These are phyloP conservation scores for Pristis pectinata DNA, from an alignment of 2,797 vertebrate species.

Conservation along the genomic window DNA sequence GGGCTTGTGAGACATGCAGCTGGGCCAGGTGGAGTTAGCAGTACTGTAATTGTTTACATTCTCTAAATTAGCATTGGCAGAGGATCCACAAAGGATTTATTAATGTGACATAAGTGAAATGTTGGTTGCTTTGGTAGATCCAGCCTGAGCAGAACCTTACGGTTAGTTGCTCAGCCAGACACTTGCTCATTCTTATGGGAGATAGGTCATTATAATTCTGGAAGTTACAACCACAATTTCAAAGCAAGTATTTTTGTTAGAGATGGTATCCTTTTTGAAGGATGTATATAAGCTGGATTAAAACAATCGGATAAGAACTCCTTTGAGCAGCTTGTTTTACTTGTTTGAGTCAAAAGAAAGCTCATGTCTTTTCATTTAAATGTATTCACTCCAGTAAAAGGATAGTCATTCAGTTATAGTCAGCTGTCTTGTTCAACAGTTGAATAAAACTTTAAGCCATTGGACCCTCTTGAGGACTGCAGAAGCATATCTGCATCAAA, in stretches of 20 bases:
- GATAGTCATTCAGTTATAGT: not conserved
- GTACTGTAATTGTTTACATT: conserved; percentile 39
- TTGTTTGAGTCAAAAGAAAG: conserved; percentile 24
- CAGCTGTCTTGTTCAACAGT: not conserved
- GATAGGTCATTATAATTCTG: conserved; percentile 32
- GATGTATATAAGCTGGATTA: conserved; percentile 38
- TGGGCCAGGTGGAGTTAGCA: conserved; percentile 34
- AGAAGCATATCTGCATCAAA: conserved; percentile 6
- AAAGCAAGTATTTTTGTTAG: conserved; percentile 38
- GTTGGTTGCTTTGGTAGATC: conserved; percentile 8
- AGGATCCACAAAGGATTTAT: conserved; percentile 14
- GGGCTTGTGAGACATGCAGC: conserved; percentile 13
- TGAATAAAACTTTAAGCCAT: not conserved
- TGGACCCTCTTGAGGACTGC: not conserved
- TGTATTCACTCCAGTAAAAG: not conserved
- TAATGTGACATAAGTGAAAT: conserved; percentile 27
- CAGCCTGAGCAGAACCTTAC: not conserved
- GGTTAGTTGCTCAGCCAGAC: not conserved
- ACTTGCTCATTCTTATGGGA: not conserved
- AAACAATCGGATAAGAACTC: conserved; percentile 34
- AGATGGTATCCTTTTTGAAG: conserved; percentile 37
- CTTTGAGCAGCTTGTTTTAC: conserved; percentile 6
- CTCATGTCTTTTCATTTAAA: not conserved
- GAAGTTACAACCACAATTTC: conserved; percentile 9
- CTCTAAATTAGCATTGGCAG: conserved; percentile 1